Evolutionary conservation across 1,140 invertebrate species (phyloP).

Genomic region (Diorhabda elongata): DNA sequence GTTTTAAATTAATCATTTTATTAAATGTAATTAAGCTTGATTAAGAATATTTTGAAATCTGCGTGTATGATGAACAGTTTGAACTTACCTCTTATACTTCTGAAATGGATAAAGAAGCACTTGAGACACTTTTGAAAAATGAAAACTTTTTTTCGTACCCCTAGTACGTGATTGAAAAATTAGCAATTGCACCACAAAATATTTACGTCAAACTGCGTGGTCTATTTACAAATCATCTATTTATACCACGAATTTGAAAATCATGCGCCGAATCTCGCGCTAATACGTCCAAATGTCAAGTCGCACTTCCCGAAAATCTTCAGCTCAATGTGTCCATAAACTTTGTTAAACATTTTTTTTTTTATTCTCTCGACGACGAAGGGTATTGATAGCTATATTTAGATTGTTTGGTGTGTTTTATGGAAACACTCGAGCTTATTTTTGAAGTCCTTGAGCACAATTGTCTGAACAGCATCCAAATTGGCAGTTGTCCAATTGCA

Average conservation of each 20-base stretch:
- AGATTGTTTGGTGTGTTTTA: conserved; percentile 2
- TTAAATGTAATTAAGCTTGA: too few relatives aligned
- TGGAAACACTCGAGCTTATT: neutral
- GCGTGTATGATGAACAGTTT: too few relatives aligned
- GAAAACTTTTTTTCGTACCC: neutral
- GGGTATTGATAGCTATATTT: neutral
- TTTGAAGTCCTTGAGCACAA: neutral
- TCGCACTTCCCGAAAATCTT: neutral
- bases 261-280: conserved; percentile 9
- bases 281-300: conserved; percentile 15
- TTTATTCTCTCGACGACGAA: neutral
- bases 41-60: too few relatives aligned
- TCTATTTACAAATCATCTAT: conserved; percentile 20
- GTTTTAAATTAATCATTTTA: too few relatives aligned
- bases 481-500: conserved; percentile 20
- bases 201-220: conserved; percentile 19
- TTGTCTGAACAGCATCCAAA: conserved; percentile 1
- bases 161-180: conserved; percentile 1
- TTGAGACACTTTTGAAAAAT: neutral
- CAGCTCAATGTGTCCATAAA: neutral
- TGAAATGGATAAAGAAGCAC: too few relatives aligned
- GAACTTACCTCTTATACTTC: too few relatives aligned
- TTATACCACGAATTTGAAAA: conserved; percentile 19
- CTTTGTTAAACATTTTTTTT: neutral
- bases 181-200: conserved; percentile 6